Evolutionary conservation across 2,888 invertebrate genomes (phyloP), one percentile per base, ranked within the genome.

Genomic region (Coenonympha glycerion): DNA sequence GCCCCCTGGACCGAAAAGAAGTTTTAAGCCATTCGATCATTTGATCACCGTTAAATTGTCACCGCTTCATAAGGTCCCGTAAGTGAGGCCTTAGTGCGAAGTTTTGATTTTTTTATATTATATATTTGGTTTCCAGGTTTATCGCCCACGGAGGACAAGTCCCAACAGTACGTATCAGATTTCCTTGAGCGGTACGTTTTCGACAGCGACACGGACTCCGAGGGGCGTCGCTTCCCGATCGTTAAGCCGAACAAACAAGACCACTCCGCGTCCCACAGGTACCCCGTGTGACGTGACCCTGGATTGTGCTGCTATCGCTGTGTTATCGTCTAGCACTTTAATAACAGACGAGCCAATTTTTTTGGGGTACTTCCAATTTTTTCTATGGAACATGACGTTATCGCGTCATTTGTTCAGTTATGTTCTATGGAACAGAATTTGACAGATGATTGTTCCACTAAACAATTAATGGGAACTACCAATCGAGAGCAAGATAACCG

Each of bases 151-250:
- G 87, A 86, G 57, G 88, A 88, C 57, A 77, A 74, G 56, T 88
- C 88, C 2, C 86, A 88, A 60, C 79, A 84, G 57, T 79, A 79
- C 56, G 88, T 89, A 36, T 78, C 88, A 1, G 88, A 89, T 47
- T 89, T 89, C 65, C 73, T 91, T 13, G 90, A 91, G 57, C 88
- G 89, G 49, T 91, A 91, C 68, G 90, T 90, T 11, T 60, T 88
- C 64, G 91, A 91, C 66, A 90, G 90, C 49, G 90, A 90, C 63
- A 90, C 90, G 0, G 91, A 91, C 55, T 89, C 89, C 0, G 90
- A 90, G 59, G 90, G 89, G 1, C 83, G 88, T 3, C 78, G 82
- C 64, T 76, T 88, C 53, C 87, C 88, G 1, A 70, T 88, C 54
- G 75, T 85, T 69, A 79, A 85, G 64, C 76, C 78, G 33, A 73